A percentile compares a stretch with the other conserved stretches of the same genome.
Conservation (phyloP, 2,888 invertebrate genomes). For the Drosophila prolongata region DNA sequence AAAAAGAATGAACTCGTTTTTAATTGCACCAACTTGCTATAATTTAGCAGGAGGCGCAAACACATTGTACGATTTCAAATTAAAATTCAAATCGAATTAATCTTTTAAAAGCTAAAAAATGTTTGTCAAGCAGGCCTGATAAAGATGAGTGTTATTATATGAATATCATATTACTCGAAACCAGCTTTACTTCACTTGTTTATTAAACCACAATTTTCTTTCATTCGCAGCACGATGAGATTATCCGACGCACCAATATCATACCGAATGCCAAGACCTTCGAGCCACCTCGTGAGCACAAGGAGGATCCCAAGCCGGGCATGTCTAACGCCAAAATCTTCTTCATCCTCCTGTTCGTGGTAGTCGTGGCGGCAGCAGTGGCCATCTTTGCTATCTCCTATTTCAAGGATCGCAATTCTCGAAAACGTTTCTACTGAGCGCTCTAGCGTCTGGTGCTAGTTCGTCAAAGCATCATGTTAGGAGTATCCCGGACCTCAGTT, state of each 20-base stretch:
- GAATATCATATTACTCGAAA: not conserved
- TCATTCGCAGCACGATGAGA: slow-evolving; percentile 72
- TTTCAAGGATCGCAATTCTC: slow-evolving; percentile 95
- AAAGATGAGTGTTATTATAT: not conserved
- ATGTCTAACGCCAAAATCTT: slow-evolving; percentile 96
- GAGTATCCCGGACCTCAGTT: slow-evolving; percentile 40
- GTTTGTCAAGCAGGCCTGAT: not conserved
- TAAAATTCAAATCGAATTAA: not conserved
- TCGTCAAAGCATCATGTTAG: slow-evolving; percentile 51
- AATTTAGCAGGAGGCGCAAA: slow-evolving; percentile 3
- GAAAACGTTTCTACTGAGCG: slow-evolving; percentile 89
- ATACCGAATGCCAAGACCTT: slow-evolving; percentile 95
- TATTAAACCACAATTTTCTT: not conserved
- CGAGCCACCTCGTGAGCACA: slow-evolving; percentile 95
- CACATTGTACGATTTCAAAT: not conserved
- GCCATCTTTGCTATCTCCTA: slow-evolving; percentile 95
- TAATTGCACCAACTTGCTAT: not conserved
- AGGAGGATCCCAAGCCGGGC: slow-evolving; percentile 94
- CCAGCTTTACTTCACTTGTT: too few species aligned
- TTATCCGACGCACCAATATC: slow-evolving; percentile 90
- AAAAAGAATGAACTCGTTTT: slow-evolving; percentile 4
- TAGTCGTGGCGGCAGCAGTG: slow-evolving; percentile 92
- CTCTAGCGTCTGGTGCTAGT: slow-evolving; percentile 50
- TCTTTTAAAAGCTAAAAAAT: slow-evolving; percentile 2
- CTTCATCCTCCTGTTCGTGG: slow-evolving; percentile 92